Conservation (phyloP, 2,113 vertebrate species). For the Hippocampus barbouri region DNA sequence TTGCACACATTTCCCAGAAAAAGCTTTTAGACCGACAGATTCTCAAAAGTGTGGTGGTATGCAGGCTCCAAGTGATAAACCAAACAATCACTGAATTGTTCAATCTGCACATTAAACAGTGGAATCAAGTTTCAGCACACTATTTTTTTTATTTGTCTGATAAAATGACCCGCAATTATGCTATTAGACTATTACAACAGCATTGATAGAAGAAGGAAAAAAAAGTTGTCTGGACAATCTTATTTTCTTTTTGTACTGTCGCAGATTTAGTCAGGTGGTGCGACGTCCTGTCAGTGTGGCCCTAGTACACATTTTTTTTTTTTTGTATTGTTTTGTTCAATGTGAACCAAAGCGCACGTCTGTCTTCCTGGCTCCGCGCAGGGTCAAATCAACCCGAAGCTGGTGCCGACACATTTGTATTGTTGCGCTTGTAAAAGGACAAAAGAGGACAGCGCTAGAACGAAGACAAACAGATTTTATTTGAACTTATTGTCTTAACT, state of each 20-base stretch:
- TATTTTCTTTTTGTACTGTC: background rate
- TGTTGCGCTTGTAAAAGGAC: background rate
- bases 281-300: background rate
- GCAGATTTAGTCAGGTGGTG: background rate
- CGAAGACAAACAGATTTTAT: background rate
- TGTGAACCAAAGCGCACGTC: background rate
- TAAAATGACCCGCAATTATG: too few species aligned
- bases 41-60: too few species aligned
- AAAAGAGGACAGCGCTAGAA: background rate
- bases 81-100: too few species aligned
- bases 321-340: background rate
- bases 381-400: background rate
- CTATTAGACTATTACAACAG: too few species aligned
- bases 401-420: background rate
- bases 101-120: too few species aligned
- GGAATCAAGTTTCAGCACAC: too few species aligned
- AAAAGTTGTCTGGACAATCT: background rate
- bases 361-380: background rate
- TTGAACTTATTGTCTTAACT: background rate
- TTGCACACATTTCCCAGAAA: too few species aligned
- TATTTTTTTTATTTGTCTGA: too few species aligned
- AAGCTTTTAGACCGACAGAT: too few species aligned
- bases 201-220: too few species aligned
- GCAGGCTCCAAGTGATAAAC: too few species aligned
- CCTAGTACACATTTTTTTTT: background rate